Percentiles rank a stretch among this genome's conserved stretches.
Evolutionary conservation across 2,888 invertebrate species (phyloP).

Genomic region (Campoplex capitator): DNA sequence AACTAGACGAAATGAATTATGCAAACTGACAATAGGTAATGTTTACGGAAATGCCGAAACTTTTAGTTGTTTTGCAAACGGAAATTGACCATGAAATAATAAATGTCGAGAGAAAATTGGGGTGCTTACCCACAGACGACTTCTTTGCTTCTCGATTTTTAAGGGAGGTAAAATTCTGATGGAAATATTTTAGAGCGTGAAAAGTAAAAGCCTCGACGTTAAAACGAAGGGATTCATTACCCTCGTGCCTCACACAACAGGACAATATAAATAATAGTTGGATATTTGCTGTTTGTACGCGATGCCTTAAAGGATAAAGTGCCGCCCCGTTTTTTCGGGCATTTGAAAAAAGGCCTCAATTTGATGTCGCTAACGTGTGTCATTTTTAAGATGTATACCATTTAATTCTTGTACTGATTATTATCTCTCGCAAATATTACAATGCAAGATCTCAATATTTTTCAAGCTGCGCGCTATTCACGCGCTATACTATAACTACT

Average conservation of each 20-base stretch:
- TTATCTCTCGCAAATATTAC: conserved; percentile 64
- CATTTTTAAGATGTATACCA: conserved; percentile 10
- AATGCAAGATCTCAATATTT: conserved; percentile 72
- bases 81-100: background rate
- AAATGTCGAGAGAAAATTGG: conserved; percentile 1
- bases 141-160: conserved; percentile 48
- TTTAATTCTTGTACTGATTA: conserved; percentile 57
- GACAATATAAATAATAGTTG: conserved; percentile 64
- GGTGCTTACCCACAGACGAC: conserved; percentile 35
- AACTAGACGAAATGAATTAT: conserved; percentile 33
- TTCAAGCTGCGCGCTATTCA: conserved; percentile 7
- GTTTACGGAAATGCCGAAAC: conserved; percentile 22
- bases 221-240: conserved; percentile 4
- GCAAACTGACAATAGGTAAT: conserved; percentile 39
- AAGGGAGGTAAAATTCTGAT: conserved; percentile 23
- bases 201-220: conserved; percentile 8
- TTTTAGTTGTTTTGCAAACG: conserved; percentile 32
- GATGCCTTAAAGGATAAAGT: conserved; percentile 53
- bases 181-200: background rate
- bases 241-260: conserved; percentile 50
- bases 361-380: conserved; percentile 37
- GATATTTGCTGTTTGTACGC: conserved; percentile 44
- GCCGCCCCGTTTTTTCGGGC: conserved; percentile 36
- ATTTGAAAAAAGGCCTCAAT: conserved; percentile 51
- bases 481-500: conserved; percentile 29